Conservation (phyloP, 1,140 invertebrate genomes). For the Panulirus ornatus region DNA sequence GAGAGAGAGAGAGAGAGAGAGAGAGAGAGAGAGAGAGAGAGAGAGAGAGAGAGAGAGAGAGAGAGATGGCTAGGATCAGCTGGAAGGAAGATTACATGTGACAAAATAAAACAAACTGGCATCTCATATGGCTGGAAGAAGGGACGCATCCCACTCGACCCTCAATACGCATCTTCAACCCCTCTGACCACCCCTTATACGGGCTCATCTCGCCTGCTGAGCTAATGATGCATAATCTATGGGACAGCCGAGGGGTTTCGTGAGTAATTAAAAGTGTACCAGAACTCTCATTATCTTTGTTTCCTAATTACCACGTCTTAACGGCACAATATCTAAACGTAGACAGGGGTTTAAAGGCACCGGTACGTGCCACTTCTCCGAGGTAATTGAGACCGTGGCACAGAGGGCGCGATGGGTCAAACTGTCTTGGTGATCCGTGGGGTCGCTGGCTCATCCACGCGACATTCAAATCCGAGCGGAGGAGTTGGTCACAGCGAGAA, state of each 20-base stretch:
- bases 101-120: slow-evolving; percentile 46
- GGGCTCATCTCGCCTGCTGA: neutral
- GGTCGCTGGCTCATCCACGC: neutral
- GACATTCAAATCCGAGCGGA: slow-evolving; percentile 4
- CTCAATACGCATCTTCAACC: neutral
- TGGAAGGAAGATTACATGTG: slow-evolving; percentile 37
- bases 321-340: slow-evolving; percentile 53
- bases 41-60: slow-evolving; percentile 35
- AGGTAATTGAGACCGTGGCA: neutral
- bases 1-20: slow-evolving; percentile 23
- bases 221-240: slow-evolving; percentile 46
- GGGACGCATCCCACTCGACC: neutral
- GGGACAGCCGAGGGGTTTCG: slow-evolving; percentile 23
- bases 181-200: neutral
- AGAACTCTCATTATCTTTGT: slow-evolving; percentile 65
- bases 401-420: too few species aligned
- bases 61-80: slow-evolving; percentile 38
- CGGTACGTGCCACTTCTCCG: neutral
- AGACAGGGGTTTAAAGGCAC: neutral
- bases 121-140: neutral
- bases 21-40: slow-evolving; percentile 8
- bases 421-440: too few species aligned
- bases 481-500: neutral
- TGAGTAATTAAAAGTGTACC: slow-evolving; percentile 63
- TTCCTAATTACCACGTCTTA: slow-evolving; percentile 64